Base-by-base conservation (phyloP, 2,888 invertebrate species). In the Electrophaes corylata region DNA sequence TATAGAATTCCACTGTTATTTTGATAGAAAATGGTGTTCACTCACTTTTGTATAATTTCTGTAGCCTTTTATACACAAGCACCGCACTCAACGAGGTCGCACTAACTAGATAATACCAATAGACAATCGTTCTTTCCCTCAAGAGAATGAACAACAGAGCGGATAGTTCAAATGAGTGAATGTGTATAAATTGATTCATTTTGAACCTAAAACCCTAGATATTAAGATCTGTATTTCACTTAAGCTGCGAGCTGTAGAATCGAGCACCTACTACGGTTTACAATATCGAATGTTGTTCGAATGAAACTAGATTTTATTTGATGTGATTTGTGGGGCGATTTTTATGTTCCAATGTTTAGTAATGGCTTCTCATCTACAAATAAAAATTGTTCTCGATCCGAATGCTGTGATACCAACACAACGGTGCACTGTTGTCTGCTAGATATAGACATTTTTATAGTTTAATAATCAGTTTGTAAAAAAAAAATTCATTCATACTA, bases 11-110 rank as follows among this genome's bases (percentile, higher is more conserved):
- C 26, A 19, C 5, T 16, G 2, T 16, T 16, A 8, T 37, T 14
- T 10, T 14, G 3, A 19, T 4, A 18, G 11, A 4, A 41, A 41
- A 12, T 41, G 12, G 3, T 23, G 20, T 41, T 20, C 19, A 41
- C 61, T 57, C 44, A 57, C 57, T 47, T 51, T 57, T 48, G 23
- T 10, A 3, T 31, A 33, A 54, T 23, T 35, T 61, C 46, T 53
- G 23, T 45, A 55, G 49, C 55, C 47, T 43, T 20, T 51, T 51
- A 10, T 4, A 51, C 60, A 51, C 55, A 33, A 43, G 55, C 47
- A 51, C 33, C 60, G 35, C 51, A 39, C 51, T 47, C 47, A 18
- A 39, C 26, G 43, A 43, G 37, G 26, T 41, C 12, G 19, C 50
- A 58, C 55, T 52, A 39, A 62, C 62, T 62, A 52, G 54, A 58